Conservation (phyloP, 2,888 invertebrate species). For the Meloe dianella region DNA sequence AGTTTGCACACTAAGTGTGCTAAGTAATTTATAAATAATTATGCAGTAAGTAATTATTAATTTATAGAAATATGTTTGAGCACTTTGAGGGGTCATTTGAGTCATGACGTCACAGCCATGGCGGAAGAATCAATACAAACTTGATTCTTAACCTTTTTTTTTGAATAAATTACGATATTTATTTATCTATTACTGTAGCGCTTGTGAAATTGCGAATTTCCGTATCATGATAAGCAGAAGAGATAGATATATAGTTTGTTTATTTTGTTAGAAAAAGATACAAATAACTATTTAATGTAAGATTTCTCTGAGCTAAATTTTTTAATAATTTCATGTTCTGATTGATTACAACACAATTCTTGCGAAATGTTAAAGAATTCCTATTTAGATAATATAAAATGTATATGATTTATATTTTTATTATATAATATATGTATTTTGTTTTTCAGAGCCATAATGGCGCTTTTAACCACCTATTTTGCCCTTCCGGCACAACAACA, state of each 20-base stretch:
- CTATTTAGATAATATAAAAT: background rate
- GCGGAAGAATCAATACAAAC: slow-evolving; percentile 13
- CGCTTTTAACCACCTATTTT: slow-evolving; percentile 71
- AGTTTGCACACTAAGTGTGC: slow-evolving; percentile 78
- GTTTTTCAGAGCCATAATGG: slow-evolving; percentile 82
- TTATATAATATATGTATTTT: too few relatives aligned
- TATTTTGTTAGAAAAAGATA: background rate
- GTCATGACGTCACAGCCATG: slow-evolving; percentile 21
- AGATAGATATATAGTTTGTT: background rate
- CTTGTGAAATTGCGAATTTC: background rate
- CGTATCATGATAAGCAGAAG: background rate
- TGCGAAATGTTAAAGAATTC: background rate
- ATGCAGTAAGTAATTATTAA: slow-evolving; percentile 70
- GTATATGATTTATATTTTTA: background rate
- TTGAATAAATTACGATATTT: slow-evolving; percentile 5
- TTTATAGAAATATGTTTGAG: background rate
- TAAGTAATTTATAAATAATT: slow-evolving; percentile 62
- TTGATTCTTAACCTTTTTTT: background rate
- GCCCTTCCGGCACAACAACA: slow-evolving; percentile 64
- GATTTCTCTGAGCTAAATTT: background rate
- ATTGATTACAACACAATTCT: background rate
- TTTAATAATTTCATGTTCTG: background rate
- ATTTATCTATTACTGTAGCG: background rate
- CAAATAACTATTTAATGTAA: background rate
- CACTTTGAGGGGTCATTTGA: too few relatives aligned